phyloP scores from a whole-genome alignment of 2,888 invertebrate genomes.

The Allygus modestus region DNA sequence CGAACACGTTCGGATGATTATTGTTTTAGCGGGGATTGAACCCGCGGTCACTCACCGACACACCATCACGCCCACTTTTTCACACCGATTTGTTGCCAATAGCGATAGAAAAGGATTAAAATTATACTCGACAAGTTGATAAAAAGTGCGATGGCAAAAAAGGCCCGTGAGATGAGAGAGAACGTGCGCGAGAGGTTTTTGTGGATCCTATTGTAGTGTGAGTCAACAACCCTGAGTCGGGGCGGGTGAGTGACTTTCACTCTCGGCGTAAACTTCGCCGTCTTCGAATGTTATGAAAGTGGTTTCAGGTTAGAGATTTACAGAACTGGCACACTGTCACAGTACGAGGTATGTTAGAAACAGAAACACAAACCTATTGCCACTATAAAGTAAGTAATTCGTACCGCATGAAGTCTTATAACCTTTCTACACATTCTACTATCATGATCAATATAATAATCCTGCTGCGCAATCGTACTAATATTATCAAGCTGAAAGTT shows the following conservation, averaged over 20 bases:
- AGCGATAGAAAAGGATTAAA: constrained; percentile 57
- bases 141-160: constrained; percentile 45
- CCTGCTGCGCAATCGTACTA: no score
- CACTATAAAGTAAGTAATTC: no score
- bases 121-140: constrained; percentile 59
- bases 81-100: constrained; percentile 57
- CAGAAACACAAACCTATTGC: no score
- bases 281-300: no score
- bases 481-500: no score
- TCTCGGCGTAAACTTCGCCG: no score
- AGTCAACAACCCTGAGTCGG: constrained; percentile 45
- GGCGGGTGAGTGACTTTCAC: constrained; percentile 30
- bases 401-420: no score
- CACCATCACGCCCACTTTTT: constrained; percentile 42
- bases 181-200: constrained; percentile 49
- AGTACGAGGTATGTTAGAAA: no score
- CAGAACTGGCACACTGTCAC: no score
- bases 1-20: constrained; percentile 23
- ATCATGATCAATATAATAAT: no score
- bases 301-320: no score
- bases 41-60: constrained; percentile 40
- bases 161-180: constrained; percentile 29
- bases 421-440: no score
- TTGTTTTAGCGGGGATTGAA: constrained; percentile 48
- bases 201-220: constrained; percentile 49